Base-by-base conservation (phyloP, 2,888 invertebrate genomes). In the Thelaira solivaga region DNA sequence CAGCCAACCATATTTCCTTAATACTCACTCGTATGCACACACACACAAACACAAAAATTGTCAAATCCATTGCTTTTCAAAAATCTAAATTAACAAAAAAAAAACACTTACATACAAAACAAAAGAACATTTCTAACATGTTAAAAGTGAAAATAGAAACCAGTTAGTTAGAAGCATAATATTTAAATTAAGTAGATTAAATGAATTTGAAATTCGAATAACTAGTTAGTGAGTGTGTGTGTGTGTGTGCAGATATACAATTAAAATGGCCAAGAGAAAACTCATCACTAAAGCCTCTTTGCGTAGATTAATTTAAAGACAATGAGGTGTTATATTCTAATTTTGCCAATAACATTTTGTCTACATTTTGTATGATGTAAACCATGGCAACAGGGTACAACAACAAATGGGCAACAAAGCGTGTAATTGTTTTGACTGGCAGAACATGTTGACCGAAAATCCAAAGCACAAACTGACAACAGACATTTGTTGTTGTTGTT, bases 391-490 rank as follows among this genome's bases (percentile, higher is more conserved):
- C 39, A 55, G 55, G 18, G 51, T 51, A 36, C 53, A 72, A 47
- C 51, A 47, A 47, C 57, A 67, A 76, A 67, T 77, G 77, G 45
- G 78, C 76, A 80, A 67, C 71, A 76, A 59, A 77, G 80, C 81
- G 71, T 78, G 65, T 80, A 81, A 81, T 81, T 81, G 80, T 80
- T 81, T 80, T 78, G 76, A 76, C 65, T 65, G 76, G 45, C 53
- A 76, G 67, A 71, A 76, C 53, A 71, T 76, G 76, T 71, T 71
- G 76, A 67, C 65, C 76, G 76, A 71, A 76, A 55, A 76, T 76
- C 71, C 65, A 67, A 69, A 57, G 11, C 34, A 57, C 26, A 64
- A 36, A 13, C 49, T 53, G 41, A 49, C 41, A 8, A 26, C 47
- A 18, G 16, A 20, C 20, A 43, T 47, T 36, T 55, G 47, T 49